Conservation (phyloP, 2,113 vertebrate genomes). For the Mormyrus lacerda region DNA sequence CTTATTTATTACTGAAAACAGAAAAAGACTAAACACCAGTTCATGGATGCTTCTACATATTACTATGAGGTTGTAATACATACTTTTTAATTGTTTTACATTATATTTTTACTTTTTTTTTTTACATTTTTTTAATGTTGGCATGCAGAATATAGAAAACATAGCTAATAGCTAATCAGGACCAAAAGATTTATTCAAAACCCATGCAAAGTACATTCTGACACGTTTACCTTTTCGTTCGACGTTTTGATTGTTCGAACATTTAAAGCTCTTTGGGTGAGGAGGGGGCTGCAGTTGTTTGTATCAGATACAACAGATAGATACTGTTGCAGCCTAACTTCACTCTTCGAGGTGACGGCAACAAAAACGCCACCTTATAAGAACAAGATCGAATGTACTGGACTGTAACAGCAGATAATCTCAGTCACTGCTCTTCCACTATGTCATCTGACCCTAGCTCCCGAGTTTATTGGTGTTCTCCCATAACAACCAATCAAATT, state of each 20-base stretch:
- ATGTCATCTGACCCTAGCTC: not conserved
- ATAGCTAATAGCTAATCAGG: not conserved
- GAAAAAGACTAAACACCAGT: not conserved
- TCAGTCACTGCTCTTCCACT: too few species aligned
- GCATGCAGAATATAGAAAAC: not conserved
- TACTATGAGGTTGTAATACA: not conserved
- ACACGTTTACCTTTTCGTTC: not conserved
- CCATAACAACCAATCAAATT: not conserved
- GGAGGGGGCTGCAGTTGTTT: not conserved
- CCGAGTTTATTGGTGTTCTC: not conserved
- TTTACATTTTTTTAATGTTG: not conserved
- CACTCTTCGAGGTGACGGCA: not conserved
- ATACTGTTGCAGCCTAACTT: not conserved
- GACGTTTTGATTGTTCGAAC: not conserved
- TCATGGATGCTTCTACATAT: not conserved
- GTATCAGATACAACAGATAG: too few species aligned
- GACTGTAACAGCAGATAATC: not conserved
- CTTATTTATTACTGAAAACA: too few species aligned
- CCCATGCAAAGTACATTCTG: not conserved
- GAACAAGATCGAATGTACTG: not conserved
- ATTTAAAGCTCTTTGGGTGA: not conserved
- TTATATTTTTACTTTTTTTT: not conserved
- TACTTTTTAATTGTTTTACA: not conserved
- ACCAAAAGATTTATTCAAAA: not conserved
- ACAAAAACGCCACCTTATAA: not conserved